phyloP scores from a whole-genome alignment of 2,113 vertebrate genomes.

The Ceyx margarethae region DNA sequence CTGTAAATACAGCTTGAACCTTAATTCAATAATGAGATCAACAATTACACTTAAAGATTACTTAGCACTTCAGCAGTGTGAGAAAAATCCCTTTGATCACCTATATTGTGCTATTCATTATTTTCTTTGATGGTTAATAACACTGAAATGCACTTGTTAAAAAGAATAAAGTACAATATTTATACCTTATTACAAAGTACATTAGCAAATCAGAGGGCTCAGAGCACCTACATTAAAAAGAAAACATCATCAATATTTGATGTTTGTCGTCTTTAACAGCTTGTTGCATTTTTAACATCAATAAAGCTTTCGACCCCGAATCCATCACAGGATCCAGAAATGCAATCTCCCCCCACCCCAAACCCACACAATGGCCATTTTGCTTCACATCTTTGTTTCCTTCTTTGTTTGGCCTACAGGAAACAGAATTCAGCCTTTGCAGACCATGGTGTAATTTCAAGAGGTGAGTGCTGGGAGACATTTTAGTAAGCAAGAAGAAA shows the following conservation, averaged over 20 bases:
- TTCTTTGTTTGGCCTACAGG: neutral
- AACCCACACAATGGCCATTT: neutral
- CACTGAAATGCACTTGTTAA: neutral
- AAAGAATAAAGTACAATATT: constrained; percentile 42
- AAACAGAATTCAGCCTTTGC: neutral
- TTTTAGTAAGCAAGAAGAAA: constrained; percentile 42
- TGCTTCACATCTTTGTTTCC: neutral
- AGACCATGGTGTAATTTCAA: neutral
- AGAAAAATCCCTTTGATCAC: constrained; percentile 45
- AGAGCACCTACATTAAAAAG: constrained; percentile 34
- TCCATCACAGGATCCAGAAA: neutral
- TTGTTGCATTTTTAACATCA: neutral
- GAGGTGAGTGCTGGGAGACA: constrained; percentile 5
- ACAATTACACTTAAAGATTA: constrained; percentile 59
- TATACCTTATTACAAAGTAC: constrained; percentile 39
- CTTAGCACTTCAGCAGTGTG: constrained; percentile 7
- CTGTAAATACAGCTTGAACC: constrained; percentile 35
- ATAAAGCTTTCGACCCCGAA: neutral
- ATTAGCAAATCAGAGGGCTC: constrained; percentile 24
- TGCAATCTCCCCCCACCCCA: neutral
- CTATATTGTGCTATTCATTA: constrained; percentile 38
- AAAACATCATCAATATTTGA: constrained; percentile 48
- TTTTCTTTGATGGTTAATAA: constrained; percentile 62
- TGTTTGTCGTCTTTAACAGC: constrained; percentile 3
- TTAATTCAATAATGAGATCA: constrained; percentile 52